phyloP scores from a whole-genome alignment of 37 sponge, comb jelly and placozoan species.

The Geodia barretti region DNA sequence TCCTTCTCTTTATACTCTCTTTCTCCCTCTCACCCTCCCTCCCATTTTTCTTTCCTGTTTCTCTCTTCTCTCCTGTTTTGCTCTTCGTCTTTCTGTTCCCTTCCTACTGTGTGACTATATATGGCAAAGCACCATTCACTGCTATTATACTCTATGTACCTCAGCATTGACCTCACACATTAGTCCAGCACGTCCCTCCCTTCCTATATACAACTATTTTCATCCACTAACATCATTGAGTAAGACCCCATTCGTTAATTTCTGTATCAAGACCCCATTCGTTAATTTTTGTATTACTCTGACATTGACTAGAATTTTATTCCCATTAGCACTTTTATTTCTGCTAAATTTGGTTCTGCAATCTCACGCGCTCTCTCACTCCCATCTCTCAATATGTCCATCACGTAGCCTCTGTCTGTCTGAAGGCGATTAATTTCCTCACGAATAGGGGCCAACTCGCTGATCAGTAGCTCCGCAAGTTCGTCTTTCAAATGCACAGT shows the following conservation, averaged over 20 bases:
- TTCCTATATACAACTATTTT: not conserved
- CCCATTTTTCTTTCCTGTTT: too few relatives aligned
- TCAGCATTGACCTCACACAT: not conserved
- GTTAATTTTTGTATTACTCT: too few relatives aligned
- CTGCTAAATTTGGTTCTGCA: slow-evolving; percentile 26
- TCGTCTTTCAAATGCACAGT: slow-evolving; percentile 63
- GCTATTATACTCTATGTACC: too few relatives aligned
- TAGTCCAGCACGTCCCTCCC: not conserved
- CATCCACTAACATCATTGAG: too few relatives aligned
- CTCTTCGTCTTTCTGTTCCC: not conserved
- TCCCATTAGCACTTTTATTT: slow-evolving; percentile 40
- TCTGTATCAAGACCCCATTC: too few relatives aligned
- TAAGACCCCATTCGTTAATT: too few relatives aligned
- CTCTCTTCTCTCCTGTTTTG: not conserved
- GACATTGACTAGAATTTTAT: too few relatives aligned
- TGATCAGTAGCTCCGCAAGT: slow-evolving; percentile 59
- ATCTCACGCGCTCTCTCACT: slow-evolving; percentile 49
- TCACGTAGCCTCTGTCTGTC: slow-evolving; percentile 42
- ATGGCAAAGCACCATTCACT: too few relatives aligned
- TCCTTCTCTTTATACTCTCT: too few relatives aligned
- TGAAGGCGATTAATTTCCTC: slow-evolving; percentile 29
- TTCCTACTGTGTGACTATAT: not conserved
- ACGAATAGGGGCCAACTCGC: slow-evolving; percentile 46
- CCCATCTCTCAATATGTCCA: slow-evolving; percentile 53
- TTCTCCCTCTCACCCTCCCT: not conserved